Evolutionary conservation across 1,140 invertebrate species (phyloP), one percentile per base, ranked within the genome.

Genomic region (Onthophagus taurus): DNA sequence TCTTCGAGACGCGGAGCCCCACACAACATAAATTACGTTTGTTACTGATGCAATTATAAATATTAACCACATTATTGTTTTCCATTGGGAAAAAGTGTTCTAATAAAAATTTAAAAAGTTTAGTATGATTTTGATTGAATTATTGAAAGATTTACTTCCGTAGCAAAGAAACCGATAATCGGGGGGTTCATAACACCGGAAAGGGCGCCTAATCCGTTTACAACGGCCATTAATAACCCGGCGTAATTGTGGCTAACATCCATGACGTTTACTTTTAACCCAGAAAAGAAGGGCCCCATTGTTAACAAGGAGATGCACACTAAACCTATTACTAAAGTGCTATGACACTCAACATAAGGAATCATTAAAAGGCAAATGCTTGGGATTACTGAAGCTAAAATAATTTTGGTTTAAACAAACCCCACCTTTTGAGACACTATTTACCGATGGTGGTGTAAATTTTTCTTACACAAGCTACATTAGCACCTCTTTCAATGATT

Each of bases 181-280:
- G 76, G 78, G 0, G 87, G 87, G 14, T 76, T 77, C 1, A 87
- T 59, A 38, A 88, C 84, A n/a, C 81, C 85, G 23, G 84, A 78
- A 3, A 87, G 69, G 0, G 84, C 83, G 4, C 83, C 85, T 39
- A 85, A 76, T 1, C 82, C 84, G 59, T 89, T 89, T 1, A 83
- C 81, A 30, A 89, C 68, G 1, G 84, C 85, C 70, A 87, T 88
- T 16, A 85, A 61, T 1, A 79, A 80, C 31, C 85, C 83, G 12
- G 83, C 81, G 64, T 78, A 83, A 61, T 84, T 86, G 4, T 82
- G 83, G 20, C 80, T 81, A 33, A 91, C 73, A 61, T 89, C 85
- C 31, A 89, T 62, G 11, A 84, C 78, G 55, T 87, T 88, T 2
- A 82, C 75, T 59, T 81, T 81, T 70, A 81, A 75, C 24, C 78